These are phyloP conservation scores for Pangasius sanitwongsei DNA, from an alignment of 2,797 vertebrate genomes.

Conservation along the genomic window DNA sequence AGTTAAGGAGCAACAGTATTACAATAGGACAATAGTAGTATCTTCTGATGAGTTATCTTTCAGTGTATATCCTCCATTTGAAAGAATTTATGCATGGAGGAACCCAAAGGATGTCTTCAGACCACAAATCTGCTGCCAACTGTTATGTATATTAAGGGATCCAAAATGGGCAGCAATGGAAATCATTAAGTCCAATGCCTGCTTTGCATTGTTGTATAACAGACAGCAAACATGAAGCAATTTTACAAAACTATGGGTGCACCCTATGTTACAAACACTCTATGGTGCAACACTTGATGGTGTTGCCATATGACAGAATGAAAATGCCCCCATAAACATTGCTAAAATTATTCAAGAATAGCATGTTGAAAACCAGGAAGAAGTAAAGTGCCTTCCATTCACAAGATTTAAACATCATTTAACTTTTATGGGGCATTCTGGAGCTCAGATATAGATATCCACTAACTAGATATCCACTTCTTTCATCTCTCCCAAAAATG, in stretches of 20 bases:
- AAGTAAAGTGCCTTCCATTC: neutral
- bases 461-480: neutral
- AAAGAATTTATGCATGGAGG: neutral
- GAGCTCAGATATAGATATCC: neutral
- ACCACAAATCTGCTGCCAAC: neutral
- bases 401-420: neutral
- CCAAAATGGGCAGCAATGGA: neutral
- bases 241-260: neutral
- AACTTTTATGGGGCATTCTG: neutral
- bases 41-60: too few relatives aligned
- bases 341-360: neutral
- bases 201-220: neutral
- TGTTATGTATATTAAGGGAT: neutral
- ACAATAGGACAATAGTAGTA: too few relatives aligned
- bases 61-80: too few relatives aligned
- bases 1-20: neutral
- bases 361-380: neutral
- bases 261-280: neutral
- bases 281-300: neutral
- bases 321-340: neutral
- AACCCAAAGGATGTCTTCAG: neutral
- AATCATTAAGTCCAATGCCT: neutral
- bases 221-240: neutral
- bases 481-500: neutral
- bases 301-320: neutral